phyloP scores from a whole-genome alignment of 2,113 vertebrate species.

The Menura novaehollandiae region DNA sequence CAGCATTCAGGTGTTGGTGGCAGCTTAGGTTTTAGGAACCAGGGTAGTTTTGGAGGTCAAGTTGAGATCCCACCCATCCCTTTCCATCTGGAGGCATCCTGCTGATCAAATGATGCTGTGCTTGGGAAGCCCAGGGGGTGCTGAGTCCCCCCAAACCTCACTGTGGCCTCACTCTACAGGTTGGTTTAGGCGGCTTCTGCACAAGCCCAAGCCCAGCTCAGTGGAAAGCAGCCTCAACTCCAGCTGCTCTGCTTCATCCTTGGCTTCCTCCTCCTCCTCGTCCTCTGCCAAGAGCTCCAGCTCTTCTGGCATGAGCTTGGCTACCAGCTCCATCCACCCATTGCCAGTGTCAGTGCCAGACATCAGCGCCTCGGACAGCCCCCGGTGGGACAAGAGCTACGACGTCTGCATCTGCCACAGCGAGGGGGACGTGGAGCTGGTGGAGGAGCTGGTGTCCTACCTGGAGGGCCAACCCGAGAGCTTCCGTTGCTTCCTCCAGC shows the following conservation, averaged over 20 bases:
- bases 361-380: background rate
- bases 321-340: background rate
- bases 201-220: conserved; percentile 9
- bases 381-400: conserved; percentile 76
- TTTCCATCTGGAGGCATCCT: background rate
- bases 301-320: background rate
- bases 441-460: conserved; percentile 76
- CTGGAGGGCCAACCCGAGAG: conserved; percentile 69
- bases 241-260: background rate
- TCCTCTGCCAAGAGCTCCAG: background rate
- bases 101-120: accelerated
- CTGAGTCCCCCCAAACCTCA: background rate
- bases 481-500: conserved; percentile 84
- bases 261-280: background rate
- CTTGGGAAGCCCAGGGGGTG: background rate
- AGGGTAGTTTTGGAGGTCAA: background rate
- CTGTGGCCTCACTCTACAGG: background rate
- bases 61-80: background rate
- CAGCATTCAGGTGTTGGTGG: background rate
- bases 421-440: conserved; percentile 71
- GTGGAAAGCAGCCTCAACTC: background rate
- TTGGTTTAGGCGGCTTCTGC: conserved; percentile 68
- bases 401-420: conserved; percentile 88
- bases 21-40: background rate
- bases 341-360: accelerated